phyloP scores from a whole-genome alignment of 1,140 invertebrate genomes.

The Drosophila santomea region DNA sequence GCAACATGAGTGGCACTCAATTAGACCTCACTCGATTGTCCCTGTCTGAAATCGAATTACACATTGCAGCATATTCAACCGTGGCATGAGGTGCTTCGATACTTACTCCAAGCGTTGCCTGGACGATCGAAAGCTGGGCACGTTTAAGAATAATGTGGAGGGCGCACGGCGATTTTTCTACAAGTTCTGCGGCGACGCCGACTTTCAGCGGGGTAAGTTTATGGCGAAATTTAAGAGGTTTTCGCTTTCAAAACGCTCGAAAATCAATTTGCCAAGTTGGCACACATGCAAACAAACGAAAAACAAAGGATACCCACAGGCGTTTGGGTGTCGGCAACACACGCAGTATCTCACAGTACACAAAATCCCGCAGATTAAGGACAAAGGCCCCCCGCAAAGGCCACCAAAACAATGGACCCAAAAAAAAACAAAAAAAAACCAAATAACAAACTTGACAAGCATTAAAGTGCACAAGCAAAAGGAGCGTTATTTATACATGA shows the following conservation, averaged over 20 bases:
- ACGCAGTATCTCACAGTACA: slow-evolving; percentile 10
- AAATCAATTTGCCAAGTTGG: slow-evolving; percentile 16
- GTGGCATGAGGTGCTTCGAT: slow-evolving; percentile 81
- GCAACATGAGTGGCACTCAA: slow-evolving; percentile 27
- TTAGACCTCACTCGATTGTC: slow-evolving; percentile 25
- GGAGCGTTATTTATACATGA: slow-evolving; percentile 20
- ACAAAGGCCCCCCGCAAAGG: not conserved
- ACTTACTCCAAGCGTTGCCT: slow-evolving; percentile 72
- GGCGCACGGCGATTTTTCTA: slow-evolving; percentile 74
- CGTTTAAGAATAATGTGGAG: slow-evolving; percentile 76
- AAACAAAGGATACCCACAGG: slow-evolving; percentile 11
- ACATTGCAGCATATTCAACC: slow-evolving; percentile 74
- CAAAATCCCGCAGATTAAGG: not conserved
- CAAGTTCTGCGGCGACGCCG: slow-evolving; percentile 74
- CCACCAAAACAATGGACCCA: slow-evolving; percentile 12
- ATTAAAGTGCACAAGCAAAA: slow-evolving; percentile 11
- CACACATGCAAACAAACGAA: not conserved
- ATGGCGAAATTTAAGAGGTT: not conserved
- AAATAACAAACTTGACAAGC: slow-evolving; percentile 6
- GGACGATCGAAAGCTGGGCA: slow-evolving; percentile 57
- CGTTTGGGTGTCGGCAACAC: slow-evolving; percentile 5
- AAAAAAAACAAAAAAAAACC: not conserved
- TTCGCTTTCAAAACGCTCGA: not conserved
- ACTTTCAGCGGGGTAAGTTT: slow-evolving; percentile 74
- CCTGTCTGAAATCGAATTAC: slow-evolving; percentile 32